Base-by-base conservation (phyloP, 1,140 invertebrate species). In the Drosophila athabasca region DNA sequence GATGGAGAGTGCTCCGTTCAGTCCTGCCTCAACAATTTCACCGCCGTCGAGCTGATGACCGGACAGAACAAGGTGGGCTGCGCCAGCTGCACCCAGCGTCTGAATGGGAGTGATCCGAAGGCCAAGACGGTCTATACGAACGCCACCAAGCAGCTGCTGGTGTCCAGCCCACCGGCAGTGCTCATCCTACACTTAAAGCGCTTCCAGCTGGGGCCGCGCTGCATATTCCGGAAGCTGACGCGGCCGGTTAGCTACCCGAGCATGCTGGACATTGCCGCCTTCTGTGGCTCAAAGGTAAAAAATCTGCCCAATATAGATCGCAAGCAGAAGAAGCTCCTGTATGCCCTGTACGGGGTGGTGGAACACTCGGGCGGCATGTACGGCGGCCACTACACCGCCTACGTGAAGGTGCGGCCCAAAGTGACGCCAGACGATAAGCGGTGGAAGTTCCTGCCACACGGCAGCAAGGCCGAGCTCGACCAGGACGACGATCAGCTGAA, bases 311-410 rank as follows among this genome's bases (percentile, higher is more conserved):
- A 94, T 58, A 93, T 95, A 58, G 85, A 93, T 60, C 92, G 92
- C 24, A 94, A 94, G 24, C 95, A 96, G 88, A 94, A 92, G 52
- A 93, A 95, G 90, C 93, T 98, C 7, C 90, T 97, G 19, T 99
- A 99, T 92, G 95, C 96, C 0, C 92, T 99, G 17, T 99, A 98
- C 89, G 98, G 97, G 3, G 95, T 99, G 6, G 98, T 99, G 13
- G 97, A 98, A 89, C 98, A 99, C 90, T 96, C 95, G 62, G 98
- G 98, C 3, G 95, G 95, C 13, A 94, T 99, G 70, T 95, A 96
- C 79, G 96, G 96, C 51, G 98, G 98, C 3, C 98, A 99, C 92
- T 99, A 99, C 90, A 96, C 98, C n/a, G 97, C 98, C 6, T 99
- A 98, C 89, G 96, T 97, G 1, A 97, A 97, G 92, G 95, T 96